Evolutionary conservation across 2,797 vertebrate genomes (phyloP).

Genomic region (Potorous gilbertii): DNA sequence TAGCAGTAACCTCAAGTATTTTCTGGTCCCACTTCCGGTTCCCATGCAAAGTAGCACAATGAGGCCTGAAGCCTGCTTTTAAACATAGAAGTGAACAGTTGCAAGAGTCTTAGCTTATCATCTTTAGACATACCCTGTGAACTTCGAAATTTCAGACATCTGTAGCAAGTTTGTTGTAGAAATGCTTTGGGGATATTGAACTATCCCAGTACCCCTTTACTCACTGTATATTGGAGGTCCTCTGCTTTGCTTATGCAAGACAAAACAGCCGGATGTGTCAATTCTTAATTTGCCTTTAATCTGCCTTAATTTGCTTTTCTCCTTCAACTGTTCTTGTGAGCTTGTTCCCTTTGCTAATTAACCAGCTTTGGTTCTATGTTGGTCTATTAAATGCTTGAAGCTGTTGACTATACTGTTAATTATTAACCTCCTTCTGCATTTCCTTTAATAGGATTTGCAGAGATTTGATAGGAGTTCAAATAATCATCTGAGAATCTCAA

Average conservation of each 20-base stretch:
- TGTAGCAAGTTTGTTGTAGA: not conserved
- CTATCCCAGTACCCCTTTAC: not conserved
- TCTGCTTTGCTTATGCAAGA: not conserved
- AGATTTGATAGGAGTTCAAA: constrained; percentile 45
- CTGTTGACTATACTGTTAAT: constrained; percentile 29
- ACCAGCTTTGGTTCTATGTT: not conserved
- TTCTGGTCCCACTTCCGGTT: no score
- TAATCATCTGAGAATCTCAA: constrained; percentile 9
- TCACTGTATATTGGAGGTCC: not conserved
- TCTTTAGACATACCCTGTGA: not conserved
- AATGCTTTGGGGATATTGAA: not conserved
- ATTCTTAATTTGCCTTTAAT: not conserved
- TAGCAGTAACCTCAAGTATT: no score
- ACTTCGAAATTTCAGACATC: not conserved
- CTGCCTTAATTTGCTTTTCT: not conserved
- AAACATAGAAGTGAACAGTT: not conserved
- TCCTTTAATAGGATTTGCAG: constrained; percentile 26
- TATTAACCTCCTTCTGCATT: constrained; percentile 13
- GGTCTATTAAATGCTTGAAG: constrained; percentile 47
- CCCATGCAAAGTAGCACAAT: no score
- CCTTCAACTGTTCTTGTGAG: not conserved
- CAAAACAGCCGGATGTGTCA: not conserved
- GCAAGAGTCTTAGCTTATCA: not conserved
- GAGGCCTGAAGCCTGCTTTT: no score
- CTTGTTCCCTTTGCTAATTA: constrained; percentile 3